Evolutionary conservation across 2,113 vertebrate species (phyloP), one percentile per base, ranked within the genome.

Genomic region (Ceuthmochares aereus): DNA sequence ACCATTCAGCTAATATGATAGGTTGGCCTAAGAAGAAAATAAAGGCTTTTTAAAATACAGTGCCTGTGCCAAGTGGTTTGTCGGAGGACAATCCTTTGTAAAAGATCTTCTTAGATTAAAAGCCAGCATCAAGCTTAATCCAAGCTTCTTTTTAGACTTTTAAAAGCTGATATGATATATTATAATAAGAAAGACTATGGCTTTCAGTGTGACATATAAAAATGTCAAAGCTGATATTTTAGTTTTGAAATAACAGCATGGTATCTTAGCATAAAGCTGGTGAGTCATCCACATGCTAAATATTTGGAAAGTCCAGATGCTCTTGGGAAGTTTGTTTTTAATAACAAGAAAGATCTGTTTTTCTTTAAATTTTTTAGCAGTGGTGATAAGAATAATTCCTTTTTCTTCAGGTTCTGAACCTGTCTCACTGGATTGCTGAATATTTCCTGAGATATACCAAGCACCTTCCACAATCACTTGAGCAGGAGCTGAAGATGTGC

Each of bases 241-340:
- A 0, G 67, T 89, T 97, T 95, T 90, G 92, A 89, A 95, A 84
- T 92, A 96, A 95, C 45, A 84, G 36, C 43, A 66, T 69, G 64
- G 42, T 79, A 89, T 96, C 92, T 93, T 96, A 93, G 68, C 88
- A 95, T 93, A 96, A 95, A 92, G 36, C 60, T 93, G 40, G 76
- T 92, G 94, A 95, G 66, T 96, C 84, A 79, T 97, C 54, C 90
- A 67, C 94, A 94, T 87, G 37, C 73, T 93, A 95, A 97, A 68
- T 56, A 68, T 94, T 97, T 95, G 62, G 83, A 91, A 96, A 96
- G 60, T 82, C 76, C 51, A 96, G 88, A 89, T 96, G 84, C 90
- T 89, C 73, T 69, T 68, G 70, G 55, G 16, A 77, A 92, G 76
- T 89, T 79, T 91, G 55, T 47, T 91, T 94, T 96, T 78, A 96